These are phyloP conservation scores for Capromys pilorides DNA, from an alignment of 2,797 vertebrate genomes.

Conservation along the genomic window DNA sequence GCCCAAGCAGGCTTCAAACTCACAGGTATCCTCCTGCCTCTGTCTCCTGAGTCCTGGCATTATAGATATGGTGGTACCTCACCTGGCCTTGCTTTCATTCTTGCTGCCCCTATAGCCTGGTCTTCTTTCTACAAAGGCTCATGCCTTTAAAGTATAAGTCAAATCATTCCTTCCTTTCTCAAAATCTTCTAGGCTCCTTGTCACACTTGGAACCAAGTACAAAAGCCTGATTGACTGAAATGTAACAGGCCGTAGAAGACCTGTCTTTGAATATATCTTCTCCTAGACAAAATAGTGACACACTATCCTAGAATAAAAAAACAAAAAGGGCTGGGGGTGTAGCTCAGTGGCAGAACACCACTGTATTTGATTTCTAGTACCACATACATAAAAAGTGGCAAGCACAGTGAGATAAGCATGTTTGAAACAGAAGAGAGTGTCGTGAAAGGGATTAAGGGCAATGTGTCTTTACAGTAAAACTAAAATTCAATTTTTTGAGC, in stretches of 20 bases:
- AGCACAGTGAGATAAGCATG: not conserved
- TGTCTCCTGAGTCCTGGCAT: not conserved
- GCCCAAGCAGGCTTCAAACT: not conserved
- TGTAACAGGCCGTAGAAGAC: not conserved
- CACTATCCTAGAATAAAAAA: not conserved
- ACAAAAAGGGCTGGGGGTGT: not conserved
- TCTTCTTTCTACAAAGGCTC: not conserved
- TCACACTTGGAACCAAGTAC: slow-evolving; percentile 4
- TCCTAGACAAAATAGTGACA: not conserved
- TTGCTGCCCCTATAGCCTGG: not conserved
- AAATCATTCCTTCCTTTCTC: not conserved
- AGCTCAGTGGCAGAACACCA: not conserved
- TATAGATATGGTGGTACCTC: not conserved
- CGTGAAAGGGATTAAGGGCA: not conserved
- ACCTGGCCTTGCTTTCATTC: not conserved
- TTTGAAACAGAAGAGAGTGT: not conserved
- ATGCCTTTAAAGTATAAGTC: not conserved
- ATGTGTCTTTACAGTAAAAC: not conserved
- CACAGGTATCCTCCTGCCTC: not conserved
- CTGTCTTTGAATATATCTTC: not conserved
- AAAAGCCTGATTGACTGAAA: not conserved
- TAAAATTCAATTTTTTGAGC: not conserved
- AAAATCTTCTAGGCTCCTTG: not conserved
- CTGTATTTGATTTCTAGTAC: not conserved
- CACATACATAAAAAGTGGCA: not conserved